Base-by-base conservation (phyloP, 1,140 invertebrate species). In the Drosophila funebris region DNA sequence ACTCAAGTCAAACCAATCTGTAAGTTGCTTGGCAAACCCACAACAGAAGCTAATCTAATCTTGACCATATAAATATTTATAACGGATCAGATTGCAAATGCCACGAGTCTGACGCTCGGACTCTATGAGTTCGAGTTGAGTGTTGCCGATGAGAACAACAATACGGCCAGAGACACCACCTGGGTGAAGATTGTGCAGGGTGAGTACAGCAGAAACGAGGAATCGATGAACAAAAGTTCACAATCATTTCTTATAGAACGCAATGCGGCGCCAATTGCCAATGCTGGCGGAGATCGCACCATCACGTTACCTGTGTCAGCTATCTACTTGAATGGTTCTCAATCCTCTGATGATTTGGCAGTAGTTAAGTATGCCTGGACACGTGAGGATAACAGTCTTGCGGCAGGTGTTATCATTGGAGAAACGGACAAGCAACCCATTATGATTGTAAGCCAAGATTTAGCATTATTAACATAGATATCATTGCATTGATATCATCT, bases 101-200 rank as follows among this genome's bases (percentile, higher is more conserved):
- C 96, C 2, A 96, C 95, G 13, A 93, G 94, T 6, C 93, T 99
- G 9, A 97, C 96, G 0, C 96, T 97, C 81, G 97, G 97, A 6
- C 93, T 95, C 56, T 99, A 98, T 88, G 92, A 94, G 54, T 97
- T 98, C 90, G 95, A 95, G 81, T 92, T 99, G 41, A 96, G 95
- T 11, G 96, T 98, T 1, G 94, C 95, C 11, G 97, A 99, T 92
- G 95, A 96, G 74, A 96, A 95, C 80, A 95, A 95, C 37, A 97
- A 98, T 83, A 94, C 94, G 14, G 95, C 95, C 18, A 94, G 93
- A 11, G 95, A 96, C 90, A 94, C 93, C 31, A 94, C 96, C 16
- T 94, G 93, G 80, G 93, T 98, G 11, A 96, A 94, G 72, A 97
- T 99, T n/a, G 96, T 96, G 62, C 97, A 98, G 93, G 97, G 97